A percentile compares a stretch with the other conserved stretches of the same genome.
phyloP scores from a whole-genome alignment of 2,113 vertebrate species.

The Panthera uncia region DNA sequence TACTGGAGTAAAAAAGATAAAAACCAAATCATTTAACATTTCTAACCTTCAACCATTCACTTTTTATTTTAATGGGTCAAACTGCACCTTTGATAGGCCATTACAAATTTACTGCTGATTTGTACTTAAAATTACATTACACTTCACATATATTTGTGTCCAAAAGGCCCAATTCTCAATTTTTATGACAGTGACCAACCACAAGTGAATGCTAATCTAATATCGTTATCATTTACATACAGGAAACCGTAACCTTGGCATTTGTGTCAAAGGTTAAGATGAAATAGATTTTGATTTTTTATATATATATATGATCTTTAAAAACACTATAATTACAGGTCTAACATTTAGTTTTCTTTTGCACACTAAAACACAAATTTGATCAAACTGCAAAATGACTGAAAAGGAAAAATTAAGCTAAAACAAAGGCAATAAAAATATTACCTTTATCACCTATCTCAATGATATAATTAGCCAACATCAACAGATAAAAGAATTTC shows the following conservation, averaged over 20 bases:
- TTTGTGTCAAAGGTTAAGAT: not conserved
- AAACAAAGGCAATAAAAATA: slow-evolving; percentile 38
- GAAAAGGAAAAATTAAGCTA: not conserved
- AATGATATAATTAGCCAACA: not conserved
- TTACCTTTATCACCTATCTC: not conserved
- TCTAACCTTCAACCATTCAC: not conserved
- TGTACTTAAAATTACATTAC: not conserved
- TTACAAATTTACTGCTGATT: not conserved
- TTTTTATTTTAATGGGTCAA: slow-evolving; percentile 11
- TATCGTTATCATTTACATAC: not conserved
- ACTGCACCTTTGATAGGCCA: not conserved
- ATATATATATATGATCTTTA: not conserved
- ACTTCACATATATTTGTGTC: not conserved
- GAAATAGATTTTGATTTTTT: not conserved
- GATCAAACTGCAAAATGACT: not conserved
- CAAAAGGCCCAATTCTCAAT: not conserved
- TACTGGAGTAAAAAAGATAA: not conserved
- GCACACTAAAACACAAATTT: not conserved
- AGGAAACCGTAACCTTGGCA: not conserved
- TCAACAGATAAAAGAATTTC: not conserved
- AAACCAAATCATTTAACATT: slow-evolving; percentile 41
- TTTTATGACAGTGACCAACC: not conserved
- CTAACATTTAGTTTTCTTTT: slow-evolving; percentile 24
- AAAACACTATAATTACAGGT: not conserved
- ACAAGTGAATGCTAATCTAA: not conserved